Evolutionary conservation across 2,888 invertebrate genomes (phyloP), one percentile per base, ranked within the genome.

Genomic region (Oligia latruncula): DNA sequence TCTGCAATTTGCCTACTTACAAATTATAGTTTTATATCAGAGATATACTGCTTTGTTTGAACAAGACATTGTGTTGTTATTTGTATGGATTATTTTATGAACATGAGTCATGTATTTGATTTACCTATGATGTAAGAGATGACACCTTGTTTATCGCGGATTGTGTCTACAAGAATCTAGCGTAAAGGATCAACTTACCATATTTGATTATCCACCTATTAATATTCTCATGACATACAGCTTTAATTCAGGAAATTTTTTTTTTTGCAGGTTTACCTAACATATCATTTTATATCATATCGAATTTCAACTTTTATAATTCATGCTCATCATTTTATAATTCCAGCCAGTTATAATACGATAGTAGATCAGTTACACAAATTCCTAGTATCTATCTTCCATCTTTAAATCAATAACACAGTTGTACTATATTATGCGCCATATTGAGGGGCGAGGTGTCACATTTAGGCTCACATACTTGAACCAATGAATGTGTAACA

Each of bases 401-500:
- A 60, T 81, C 11, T 66, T 70, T 15, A 5, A 64, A 75, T 71
- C 60, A 77, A 67, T 71, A 81, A 40, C 55, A 82, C 29, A 64
- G 49, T 52, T n/a, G n/a, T 65, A 71, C 40, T 65, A 76, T 9
- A 84, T 29, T 79, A 84, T 71, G 65, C 78, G 78, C 70, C 52
- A 43, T 65, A 29, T 58, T 64, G 74, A 80, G 40, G 71, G 46
- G 52, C 35, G 72, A 81, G 78, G 82, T 88, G 87, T 77, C 81
- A 85, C 77, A 89, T 85, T 84, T 80, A 78, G 72, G 83, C 72
- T 72, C 82, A 80, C 82, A 88, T 88, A 88, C 80, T 88, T 87
- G 83, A 77, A 89, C 88, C 90, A 90, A 90, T 90, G 88, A 89
- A 89, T 89, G 83, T 87, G 89, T 85, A 84, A 78, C 83, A 77